Evolutionary conservation across 2,888 invertebrate species (phyloP), one percentile per base, ranked within the genome.

Genomic region (Nowickia ferox): DNA sequence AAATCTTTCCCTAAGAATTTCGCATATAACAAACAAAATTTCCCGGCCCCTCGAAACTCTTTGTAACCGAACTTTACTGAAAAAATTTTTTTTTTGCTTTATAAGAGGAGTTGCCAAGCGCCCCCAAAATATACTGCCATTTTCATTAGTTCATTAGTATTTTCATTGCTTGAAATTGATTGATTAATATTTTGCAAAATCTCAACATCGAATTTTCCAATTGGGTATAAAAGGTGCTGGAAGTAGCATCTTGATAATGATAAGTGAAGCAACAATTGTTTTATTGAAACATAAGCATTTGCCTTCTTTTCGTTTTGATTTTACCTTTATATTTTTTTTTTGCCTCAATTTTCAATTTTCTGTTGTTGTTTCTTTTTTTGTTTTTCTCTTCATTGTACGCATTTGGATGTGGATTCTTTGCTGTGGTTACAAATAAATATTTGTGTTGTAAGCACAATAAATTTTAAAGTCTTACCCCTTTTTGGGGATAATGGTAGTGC

Each of bases 381-480:
- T 57, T 61, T 19, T 51, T 1, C 15, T 5, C 4, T 17, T 48
- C 4, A 11, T 40, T 44, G 30, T 48, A 85, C 81, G 77, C 81
- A 82, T 75, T 82, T 57, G 53, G 81, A 11, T 15, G 9, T 76
- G 46, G 40, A 53, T 79, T 65, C 55, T 65, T 71, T 72, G 53
- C 72, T 82, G 78, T 78, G 75, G 85, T 86, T 78, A 86, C 82
- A 75, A 59, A 78, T 86, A 86, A 86, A 78, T 79, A 83, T 86
- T 83, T 86, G 82, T 79, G 71, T 79, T 86, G 85, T 83, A 86
- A 79, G 75, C 42, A 79, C 59, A 86, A 83, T 86, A 86, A 86
- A 83, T 76, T 85, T 65, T 51, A 72, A 81, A 66, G 57, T 81
- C 66, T 84, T 63, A 69, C 76, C 86, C 82, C 75, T 76, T 86